Base-by-base conservation (phyloP, 2,113 vertebrate species). In the Melanocharis versteri region DNA sequence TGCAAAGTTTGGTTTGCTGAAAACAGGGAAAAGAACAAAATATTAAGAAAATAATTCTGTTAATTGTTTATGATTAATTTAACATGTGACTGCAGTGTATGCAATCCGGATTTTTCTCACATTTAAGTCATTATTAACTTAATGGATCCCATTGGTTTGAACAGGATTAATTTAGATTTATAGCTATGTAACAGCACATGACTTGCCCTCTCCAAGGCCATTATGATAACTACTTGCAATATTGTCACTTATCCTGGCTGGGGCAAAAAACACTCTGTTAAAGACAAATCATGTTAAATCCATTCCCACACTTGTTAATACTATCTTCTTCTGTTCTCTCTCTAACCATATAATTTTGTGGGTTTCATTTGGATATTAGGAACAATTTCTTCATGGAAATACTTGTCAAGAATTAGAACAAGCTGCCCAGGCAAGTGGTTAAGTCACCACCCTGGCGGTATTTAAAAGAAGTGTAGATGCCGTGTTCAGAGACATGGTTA, bases 241-340 rank as follows among this genome's bases (percentile, higher is more conserved):
- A 60, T 4, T 2, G 8, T 56, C 35, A n/a, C 6, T 42, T 33
- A 28, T 28, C 10, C 60, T 69, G 16, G 5, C 7, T 39, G 10
- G 6, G 27, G 15, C 28, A 60, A 45, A 56, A 33, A 16, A 0
- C 1, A 23, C 9, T 11, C 4, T 35, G 3, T 14, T 47, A 14
- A 89, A 72, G 22, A 60, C 4, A 82, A 42, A 61, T 57, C 4
- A 7, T 24, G 10, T 24, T 69, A 64, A 44, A 75, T 20, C 3
- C 8, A 44, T 53, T 62, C n/a, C 62, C 28, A 62, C 4, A 87
- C 1, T 1, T 37, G 9, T 37, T 53, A 64, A 37, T 31, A 39
- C 16, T 33, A 11, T 66, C 9, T 61, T 18, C 3, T 54, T 72
- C 15, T 83, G 7, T 47, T 57, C 7, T 35, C 5, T 65, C 3